Conservation (phyloP, 2,888 invertebrate species). For the Parnassius glacialis region DNA sequence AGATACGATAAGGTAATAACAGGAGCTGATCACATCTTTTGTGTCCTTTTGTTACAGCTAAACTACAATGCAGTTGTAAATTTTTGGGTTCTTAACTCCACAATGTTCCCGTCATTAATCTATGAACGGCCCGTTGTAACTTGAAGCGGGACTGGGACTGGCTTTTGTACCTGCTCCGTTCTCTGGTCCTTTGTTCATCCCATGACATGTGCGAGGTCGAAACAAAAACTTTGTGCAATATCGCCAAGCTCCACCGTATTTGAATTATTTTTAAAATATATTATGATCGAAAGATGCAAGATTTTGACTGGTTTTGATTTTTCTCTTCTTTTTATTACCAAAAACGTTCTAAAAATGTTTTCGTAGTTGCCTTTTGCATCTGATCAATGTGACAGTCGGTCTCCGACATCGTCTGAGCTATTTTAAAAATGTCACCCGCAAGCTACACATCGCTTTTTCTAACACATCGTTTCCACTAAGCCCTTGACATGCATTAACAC, state of each 20-base stretch:
- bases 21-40: slow-evolving; percentile 76
- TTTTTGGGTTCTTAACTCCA: slow-evolving; percentile 79
- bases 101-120: slow-evolving; percentile 78
- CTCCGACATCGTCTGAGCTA: slow-evolving; percentile 46
- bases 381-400: slow-evolving; percentile 50
- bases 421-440: slow-evolving; percentile 77
- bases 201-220: slow-evolving; percentile 70
- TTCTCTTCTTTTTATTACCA: background rate
- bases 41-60: slow-evolving; percentile 64
- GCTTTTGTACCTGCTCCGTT: slow-evolving; percentile 73
- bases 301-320: background rate
- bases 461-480: slow-evolving; percentile 69
- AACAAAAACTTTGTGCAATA: slow-evolving; percentile 75
- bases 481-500: slow-evolving; percentile 80
- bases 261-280: slow-evolving; percentile 70
- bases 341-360: background rate
- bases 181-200: slow-evolving; percentile 61
- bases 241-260: slow-evolving; percentile 63
- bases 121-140: slow-evolving; percentile 71
- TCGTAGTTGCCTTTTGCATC: slow-evolving; percentile 44
- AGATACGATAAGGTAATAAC: slow-evolving; percentile 78
- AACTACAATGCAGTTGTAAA: slow-evolving; percentile 78
- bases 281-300: background rate
- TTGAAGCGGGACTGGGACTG: slow-evolving; percentile 65
- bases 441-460: slow-evolving; percentile 65